A percentile compares a stretch with the other conserved stretches of the same genome.
Evolutionary conservation across 2,113 vertebrate species (phyloP).

Genomic region (Tetrao urogallus): DNA sequence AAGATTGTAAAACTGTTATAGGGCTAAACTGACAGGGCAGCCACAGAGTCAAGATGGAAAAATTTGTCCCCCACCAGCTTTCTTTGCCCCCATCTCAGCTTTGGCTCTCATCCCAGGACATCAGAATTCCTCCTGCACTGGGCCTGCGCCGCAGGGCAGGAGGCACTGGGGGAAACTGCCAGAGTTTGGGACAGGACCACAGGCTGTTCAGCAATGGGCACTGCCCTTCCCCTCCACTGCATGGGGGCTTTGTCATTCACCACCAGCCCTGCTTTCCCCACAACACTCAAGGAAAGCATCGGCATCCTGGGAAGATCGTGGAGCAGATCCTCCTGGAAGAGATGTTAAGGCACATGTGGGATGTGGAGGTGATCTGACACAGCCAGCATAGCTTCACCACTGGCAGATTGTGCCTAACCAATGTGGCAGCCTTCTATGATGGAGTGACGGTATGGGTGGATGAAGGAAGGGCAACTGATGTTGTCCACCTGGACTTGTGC

Average conservation of each 20-base stretch:
- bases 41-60: constrained; percentile 30
- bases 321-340: background rate
- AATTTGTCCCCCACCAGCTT: background rate
- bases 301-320: background rate
- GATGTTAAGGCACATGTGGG: background rate
- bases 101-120: background rate
- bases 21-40: constrained; percentile 52
- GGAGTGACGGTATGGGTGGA: background rate
- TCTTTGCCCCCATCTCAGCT: background rate
- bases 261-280: background rate
- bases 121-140: background rate
- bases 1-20: constrained; percentile 74
- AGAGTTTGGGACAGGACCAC: background rate
- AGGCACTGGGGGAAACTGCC: background rate
- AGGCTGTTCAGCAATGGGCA: background rate
- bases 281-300: background rate
- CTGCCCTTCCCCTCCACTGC: background rate
- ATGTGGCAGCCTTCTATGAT: background rate
- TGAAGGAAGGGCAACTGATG: background rate
- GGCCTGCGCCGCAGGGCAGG: background rate
- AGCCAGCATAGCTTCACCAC: background rate
- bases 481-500: background rate
- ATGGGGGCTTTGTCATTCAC: rapidly evolving
- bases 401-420: background rate
- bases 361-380: background rate